Evolutionary conservation across 2,888 invertebrate genomes (phyloP).

Genomic region (Acronicta alni): DNA sequence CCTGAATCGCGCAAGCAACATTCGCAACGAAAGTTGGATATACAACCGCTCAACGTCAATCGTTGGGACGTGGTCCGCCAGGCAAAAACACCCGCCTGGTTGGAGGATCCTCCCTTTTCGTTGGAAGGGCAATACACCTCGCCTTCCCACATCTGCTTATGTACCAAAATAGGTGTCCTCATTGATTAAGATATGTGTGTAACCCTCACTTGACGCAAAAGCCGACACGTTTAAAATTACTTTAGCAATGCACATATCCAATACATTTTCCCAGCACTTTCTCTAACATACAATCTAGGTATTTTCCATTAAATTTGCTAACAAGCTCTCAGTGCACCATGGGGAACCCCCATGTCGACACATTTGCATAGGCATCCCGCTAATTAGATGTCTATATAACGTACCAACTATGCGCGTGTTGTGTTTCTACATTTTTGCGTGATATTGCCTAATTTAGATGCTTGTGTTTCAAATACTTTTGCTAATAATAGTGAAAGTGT

Average conservation of each 20-base stretch:
- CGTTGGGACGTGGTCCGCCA: too few relatives aligned
- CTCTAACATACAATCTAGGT: slow-evolving; percentile 23
- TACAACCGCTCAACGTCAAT: too few relatives aligned
- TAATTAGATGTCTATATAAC: slow-evolving; percentile 66
- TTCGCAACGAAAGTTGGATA: too few relatives aligned
- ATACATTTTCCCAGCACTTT: slow-evolving; percentile 28
- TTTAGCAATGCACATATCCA: slow-evolving; percentile 7
- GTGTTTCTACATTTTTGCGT: slow-evolving; percentile 37
- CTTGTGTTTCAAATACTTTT: slow-evolving; percentile 18
- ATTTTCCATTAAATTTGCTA: slow-evolving; percentile 16
- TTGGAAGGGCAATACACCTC: too few relatives aligned
- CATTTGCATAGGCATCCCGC: slow-evolving; percentile 69
- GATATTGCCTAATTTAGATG: slow-evolving; percentile 33
- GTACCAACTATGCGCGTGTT: slow-evolving; percentile 58
- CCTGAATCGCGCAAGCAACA: too few relatives aligned
- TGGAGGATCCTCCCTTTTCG: too few relatives aligned
- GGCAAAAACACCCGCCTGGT: too few relatives aligned
- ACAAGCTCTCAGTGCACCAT: slow-evolving; percentile 50
- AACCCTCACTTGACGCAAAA: too few relatives aligned
- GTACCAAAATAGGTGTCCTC: too few relatives aligned
- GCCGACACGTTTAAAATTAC: too few relatives aligned
- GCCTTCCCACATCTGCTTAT: too few relatives aligned
- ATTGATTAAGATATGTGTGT: too few relatives aligned
- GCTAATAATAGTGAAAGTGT: slow-evolving; percentile 21
- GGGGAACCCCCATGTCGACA: slow-evolving; percentile 68